Conservation (phyloP, 2,888 invertebrate genomes). For the Caenorhabditis sulstoni region DNA sequence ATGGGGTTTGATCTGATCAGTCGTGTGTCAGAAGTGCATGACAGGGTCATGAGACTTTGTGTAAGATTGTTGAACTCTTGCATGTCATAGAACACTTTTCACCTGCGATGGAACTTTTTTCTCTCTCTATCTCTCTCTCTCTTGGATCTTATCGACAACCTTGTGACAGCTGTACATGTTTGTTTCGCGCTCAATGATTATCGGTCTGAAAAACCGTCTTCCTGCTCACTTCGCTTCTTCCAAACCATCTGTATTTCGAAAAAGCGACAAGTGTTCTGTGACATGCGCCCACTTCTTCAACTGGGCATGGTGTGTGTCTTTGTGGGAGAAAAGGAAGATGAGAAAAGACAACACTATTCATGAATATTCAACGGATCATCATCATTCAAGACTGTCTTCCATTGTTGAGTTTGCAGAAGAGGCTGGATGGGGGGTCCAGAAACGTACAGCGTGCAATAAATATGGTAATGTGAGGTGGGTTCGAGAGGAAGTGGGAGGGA, state of each 20-base stretch:
- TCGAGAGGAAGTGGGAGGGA: neutral
- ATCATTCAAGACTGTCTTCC: neutral
- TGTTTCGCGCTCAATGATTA: slow-evolving; percentile 21
- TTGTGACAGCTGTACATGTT: slow-evolving; percentile 45
- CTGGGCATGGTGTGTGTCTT: neutral
- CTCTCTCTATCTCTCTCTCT: neutral
- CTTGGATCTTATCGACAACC: slow-evolving; percentile 29
- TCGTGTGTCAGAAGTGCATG: slow-evolving; percentile 34
- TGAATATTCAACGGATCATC: too few species aligned
- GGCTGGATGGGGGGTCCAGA: neutral
- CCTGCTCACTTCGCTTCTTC: neutral
- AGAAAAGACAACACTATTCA: too few species aligned
- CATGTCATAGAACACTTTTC: slow-evolving; percentile 23
- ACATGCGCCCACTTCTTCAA: too few species aligned
- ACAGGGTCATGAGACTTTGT: neutral
- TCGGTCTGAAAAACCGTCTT: neutral
- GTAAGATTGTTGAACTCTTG: slow-evolving; percentile 30
- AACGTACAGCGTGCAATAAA: slow-evolving; percentile 17
- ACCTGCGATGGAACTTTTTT: slow-evolving; percentile 8
- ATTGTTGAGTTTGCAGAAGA: neutral
- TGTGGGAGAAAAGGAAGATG: neutral
- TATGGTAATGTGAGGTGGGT: slow-evolving; percentile 42
- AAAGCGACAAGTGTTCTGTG: neutral
- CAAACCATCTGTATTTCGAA: neutral
- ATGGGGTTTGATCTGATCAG: neutral